Conservation (phyloP, 2,113 vertebrate genomes). For the Chlamydotis undulata region DNA sequence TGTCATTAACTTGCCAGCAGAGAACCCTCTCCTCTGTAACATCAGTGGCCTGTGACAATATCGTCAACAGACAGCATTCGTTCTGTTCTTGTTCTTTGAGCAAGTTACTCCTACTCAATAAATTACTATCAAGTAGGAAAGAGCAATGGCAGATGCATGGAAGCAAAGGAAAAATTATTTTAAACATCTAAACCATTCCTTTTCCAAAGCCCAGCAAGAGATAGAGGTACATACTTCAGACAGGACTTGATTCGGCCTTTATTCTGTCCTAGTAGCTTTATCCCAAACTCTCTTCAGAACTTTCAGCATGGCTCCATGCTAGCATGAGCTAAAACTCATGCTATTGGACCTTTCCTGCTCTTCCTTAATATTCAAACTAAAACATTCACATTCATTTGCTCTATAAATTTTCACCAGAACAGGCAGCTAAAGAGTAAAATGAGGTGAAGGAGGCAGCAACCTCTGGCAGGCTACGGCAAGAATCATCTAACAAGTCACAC, state of each 20-base stretch:
- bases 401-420: background rate
- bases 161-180: background rate
- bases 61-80: background rate
- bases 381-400: background rate
- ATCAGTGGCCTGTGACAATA: background rate
- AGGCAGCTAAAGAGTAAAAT: background rate
- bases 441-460: background rate
- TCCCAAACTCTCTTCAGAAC: background rate
- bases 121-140: background rate
- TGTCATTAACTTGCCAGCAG: background rate
- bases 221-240: background rate
- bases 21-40: background rate
- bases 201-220: background rate
- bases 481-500: background rate
- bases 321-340: background rate
- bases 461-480: background rate
- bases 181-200: background rate
- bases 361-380: background rate
- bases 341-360: background rate
- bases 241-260: background rate
- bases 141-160: background rate
- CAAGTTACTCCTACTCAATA: background rate
- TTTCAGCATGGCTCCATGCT: background rate
- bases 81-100: background rate
- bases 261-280: background rate